Evolutionary conservation across 2,113 vertebrate species (phyloP).

Genomic region (Ciconia boyciana): DNA sequence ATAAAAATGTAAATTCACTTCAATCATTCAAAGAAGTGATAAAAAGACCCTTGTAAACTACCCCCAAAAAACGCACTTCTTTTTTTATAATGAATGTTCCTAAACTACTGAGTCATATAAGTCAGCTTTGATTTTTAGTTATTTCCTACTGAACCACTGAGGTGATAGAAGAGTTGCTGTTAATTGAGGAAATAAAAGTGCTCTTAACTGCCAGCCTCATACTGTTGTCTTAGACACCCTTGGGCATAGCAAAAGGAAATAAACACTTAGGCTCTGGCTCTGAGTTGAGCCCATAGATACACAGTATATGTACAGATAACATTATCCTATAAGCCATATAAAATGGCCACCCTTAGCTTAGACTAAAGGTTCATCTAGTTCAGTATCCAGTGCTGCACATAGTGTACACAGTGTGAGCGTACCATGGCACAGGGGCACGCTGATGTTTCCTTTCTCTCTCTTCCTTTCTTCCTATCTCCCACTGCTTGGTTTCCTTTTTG

Average conservation of each 20-base stretch:
- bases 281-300: neutral
- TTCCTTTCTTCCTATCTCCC: neutral
- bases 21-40: neutral
- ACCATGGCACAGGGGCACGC: neutral
- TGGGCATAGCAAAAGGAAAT: neutral
- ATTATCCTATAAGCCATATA: neutral
- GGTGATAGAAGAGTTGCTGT: neutral
- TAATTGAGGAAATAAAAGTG: neutral
- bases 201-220: neutral
- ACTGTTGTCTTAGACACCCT: neutral
- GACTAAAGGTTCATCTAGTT: neutral
- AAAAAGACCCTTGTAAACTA: neutral
- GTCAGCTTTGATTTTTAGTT: neutral
- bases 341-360: neutral
- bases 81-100: neutral
- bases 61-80: fast-evolving
- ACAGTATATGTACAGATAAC: neutral
- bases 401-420: neutral
- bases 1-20: neutral
- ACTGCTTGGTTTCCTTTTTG: neutral
- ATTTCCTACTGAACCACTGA: neutral
- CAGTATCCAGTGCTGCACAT: neutral
- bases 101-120: neutral
- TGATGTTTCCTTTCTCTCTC: neutral
- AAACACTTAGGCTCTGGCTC: neutral